phyloP scores from a whole-genome alignment of 2,797 vertebrate species.

The Scarus forsteni region DNA sequence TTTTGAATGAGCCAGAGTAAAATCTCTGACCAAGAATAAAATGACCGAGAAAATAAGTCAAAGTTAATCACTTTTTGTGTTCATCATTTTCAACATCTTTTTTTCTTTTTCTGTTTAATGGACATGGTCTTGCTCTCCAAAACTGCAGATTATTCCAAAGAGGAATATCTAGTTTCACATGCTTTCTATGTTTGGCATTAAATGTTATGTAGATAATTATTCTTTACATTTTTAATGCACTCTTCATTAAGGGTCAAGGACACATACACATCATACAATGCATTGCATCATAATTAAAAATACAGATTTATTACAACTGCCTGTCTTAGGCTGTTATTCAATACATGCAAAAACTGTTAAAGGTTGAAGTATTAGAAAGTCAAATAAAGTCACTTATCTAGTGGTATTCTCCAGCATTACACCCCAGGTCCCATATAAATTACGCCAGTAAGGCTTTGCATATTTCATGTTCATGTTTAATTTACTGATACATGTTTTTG shows the following conservation, averaged over 20 bases:
- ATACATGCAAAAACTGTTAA: too few relatives aligned
- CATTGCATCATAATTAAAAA: too few relatives aligned
- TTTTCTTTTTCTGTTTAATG: not conserved
- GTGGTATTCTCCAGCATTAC: too few relatives aligned
- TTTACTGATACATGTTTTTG: too few relatives aligned
- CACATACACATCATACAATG: conserved; percentile 16
- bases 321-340: too few relatives aligned
- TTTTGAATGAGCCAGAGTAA: not conserved
- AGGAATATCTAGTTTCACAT: not conserved
- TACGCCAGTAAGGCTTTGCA: too few relatives aligned
- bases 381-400: too few relatives aligned
- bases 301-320: too few relatives aligned
- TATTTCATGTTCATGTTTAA: too few relatives aligned
- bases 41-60: not conserved
- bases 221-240: conserved; percentile 10
- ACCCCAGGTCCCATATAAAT: too few relatives aligned
- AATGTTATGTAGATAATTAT: conserved; percentile 16
- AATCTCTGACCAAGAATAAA: not conserved
- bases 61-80: too few relatives aligned
- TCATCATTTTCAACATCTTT: not conserved
- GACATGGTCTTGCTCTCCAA: not conserved
- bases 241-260: conserved; percentile 9
- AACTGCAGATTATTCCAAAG: not conserved
- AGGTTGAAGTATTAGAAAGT: too few relatives aligned
- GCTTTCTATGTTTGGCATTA: not conserved